Conservation (phyloP, 2,113 vertebrate species). For the Peromyscus maniculatus region DNA sequence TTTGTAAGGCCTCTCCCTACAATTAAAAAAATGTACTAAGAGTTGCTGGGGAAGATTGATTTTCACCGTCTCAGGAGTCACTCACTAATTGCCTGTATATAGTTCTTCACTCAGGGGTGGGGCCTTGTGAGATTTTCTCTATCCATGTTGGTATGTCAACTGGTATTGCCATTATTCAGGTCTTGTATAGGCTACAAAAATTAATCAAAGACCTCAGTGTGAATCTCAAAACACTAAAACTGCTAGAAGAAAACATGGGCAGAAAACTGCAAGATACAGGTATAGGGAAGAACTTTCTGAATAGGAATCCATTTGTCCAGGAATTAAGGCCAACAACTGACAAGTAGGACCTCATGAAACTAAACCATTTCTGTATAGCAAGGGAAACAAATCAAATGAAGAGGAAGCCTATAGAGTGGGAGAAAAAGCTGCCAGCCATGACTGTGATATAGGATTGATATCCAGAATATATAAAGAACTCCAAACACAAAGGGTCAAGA, state of each 20-base stretch:
- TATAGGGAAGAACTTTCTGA: neutral
- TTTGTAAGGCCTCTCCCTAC: neutral
- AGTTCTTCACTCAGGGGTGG: neutral
- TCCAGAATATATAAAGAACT: neutral
- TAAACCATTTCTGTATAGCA: neutral
- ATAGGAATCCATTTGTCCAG: neutral
- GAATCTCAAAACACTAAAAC: neutral
- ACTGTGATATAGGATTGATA: neutral
- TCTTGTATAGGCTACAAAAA: neutral
- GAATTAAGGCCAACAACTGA: neutral
- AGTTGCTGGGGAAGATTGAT: neutral
- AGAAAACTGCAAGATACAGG: neutral
- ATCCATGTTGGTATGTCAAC: neutral
- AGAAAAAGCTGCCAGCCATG: neutral
- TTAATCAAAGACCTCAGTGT: neutral
- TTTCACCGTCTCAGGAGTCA: neutral
- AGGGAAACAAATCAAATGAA: neutral
- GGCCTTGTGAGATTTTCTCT: neutral
- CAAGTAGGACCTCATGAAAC: neutral
- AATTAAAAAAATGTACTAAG: neutral
- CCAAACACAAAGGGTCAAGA: neutral
- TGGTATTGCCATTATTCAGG: neutral
- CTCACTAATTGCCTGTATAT: neutral
- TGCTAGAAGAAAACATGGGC: neutral
- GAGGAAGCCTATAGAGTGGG: neutral